Base-by-base conservation (phyloP, 2,113 vertebrate genomes). In the Riparia riparia region DNA sequence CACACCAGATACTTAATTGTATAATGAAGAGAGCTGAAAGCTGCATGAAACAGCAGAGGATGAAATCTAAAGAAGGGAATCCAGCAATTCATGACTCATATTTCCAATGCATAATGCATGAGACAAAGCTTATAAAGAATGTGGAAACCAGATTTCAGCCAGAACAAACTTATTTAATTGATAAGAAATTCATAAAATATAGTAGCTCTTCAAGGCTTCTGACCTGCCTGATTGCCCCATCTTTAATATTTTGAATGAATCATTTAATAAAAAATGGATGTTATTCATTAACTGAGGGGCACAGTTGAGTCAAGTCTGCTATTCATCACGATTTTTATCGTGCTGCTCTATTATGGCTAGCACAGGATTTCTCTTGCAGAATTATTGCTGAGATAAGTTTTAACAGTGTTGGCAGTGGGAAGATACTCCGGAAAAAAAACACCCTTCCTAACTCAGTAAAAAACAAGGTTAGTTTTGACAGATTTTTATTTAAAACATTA, bases 401-500 rank as follows among this genome's bases (percentile, higher is more conserved):
- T n/a, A 89, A 79, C 44, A 56, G 51, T 81, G 39, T 86, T 95
- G 68, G 64, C 90, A 97, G 80, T 28, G 20, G 47, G 37, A 94
- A 49, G 44, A 64, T 69, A 86, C 78, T 50, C 28, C 93, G 74
- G 28, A 10, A 56, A 79, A 82, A 6, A 22, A 44, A 14, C 41
- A 12, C 41, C 9, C 56, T 76, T 92, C 93, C 85, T 83, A 91
- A 83, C 8, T 88, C 77, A 61, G 53, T 96, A 91, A 96, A 97
- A 95, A 93, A 74, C 96, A 87, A 93, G 54, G 47, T 56, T 88
- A 87, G 28, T 63, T 91, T 96, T 97, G 84, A 95, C 82, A 96
- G 64, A 79, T 94, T 96, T 92, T 44, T 87, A 78, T 91, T 94
- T 84, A 94, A 96, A 97, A 85, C 32, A 64, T 91, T 93, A 97